A percentile compares a stretch with the other conserved stretches of the same genome.
Conservation (phyloP, 2,888 invertebrate species). For the Pandemis heparana region DNA sequence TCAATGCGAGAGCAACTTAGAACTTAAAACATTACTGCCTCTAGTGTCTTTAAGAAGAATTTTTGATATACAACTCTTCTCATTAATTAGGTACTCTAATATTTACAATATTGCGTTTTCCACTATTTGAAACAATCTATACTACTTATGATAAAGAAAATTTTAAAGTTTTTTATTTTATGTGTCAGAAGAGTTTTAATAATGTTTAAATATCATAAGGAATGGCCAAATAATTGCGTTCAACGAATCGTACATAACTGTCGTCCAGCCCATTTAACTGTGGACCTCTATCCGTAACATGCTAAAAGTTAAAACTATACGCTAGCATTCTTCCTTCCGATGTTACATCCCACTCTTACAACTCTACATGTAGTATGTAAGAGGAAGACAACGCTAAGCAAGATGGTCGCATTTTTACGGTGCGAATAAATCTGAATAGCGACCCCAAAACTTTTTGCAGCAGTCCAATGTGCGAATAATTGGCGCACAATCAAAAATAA, state of each 20-base stretch:
- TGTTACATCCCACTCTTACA: neutral
- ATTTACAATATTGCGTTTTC: too few species aligned
- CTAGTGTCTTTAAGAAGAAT: too few species aligned
- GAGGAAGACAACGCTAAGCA: neutral
- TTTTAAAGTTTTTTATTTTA: too few species aligned
- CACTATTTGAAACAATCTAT: too few species aligned
- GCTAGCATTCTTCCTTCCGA: neutral
- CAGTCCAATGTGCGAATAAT: constrained; percentile 37
- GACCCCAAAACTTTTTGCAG: constrained; percentile 31
- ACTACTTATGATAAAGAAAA: too few species aligned
- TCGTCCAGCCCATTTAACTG: neutral
- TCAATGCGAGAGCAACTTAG: too few species aligned
- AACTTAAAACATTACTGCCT: too few species aligned
- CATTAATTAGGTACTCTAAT: too few species aligned
- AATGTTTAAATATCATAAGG: neutral
- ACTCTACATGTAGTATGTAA: neutral
- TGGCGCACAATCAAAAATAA: constrained; percentile 41
- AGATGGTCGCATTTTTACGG: neutral
- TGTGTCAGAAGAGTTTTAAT: neutral
- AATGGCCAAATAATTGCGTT: constrained; percentile 9
- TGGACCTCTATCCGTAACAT: neutral
- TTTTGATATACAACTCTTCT: too few species aligned
- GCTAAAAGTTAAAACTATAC: neutral
- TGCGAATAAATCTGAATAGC: neutral
- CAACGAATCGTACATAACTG: constrained; percentile 24